These are phyloP conservation scores for Drosophila arizonae DNA, from an alignment of 1,140 invertebrate species.

Conservation along the genomic window DNA sequence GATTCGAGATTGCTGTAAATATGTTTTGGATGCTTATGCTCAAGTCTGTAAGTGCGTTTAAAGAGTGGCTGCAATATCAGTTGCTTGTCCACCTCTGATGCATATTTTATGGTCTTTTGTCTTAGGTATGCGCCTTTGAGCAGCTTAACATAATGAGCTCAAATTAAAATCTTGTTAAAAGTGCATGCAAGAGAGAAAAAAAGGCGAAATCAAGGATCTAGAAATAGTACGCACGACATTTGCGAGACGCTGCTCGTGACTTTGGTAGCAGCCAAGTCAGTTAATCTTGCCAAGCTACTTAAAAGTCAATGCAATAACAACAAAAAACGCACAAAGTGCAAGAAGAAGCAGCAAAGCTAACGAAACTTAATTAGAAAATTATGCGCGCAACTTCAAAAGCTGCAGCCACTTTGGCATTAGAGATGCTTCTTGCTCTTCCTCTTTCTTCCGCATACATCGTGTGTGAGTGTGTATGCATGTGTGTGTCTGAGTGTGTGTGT, in stretches of 20 bases:
- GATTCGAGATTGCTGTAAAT: too few species aligned
- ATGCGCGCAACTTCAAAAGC: slow-evolving; percentile 75
- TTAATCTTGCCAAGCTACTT: slow-evolving; percentile 76
- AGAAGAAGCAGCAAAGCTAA: slow-evolving; percentile 35
- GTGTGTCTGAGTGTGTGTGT: not conserved
- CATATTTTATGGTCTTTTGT: slow-evolving; percentile 12
- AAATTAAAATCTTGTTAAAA: slow-evolving; percentile 76
- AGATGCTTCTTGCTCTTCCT: slow-evolving; percentile 40
- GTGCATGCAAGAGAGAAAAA: slow-evolving; percentile 42
- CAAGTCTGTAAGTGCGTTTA: not conserved
- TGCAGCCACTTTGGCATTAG: slow-evolving; percentile 60
- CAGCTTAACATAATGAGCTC: slow-evolving; percentile 67
- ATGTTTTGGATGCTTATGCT: not conserved
- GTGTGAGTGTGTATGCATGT: not conserved
- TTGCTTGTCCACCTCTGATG: slow-evolving; percentile 14
- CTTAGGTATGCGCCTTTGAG: slow-evolving; percentile 47
- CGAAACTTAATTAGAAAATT: slow-evolving; percentile 78
- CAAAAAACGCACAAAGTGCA: slow-evolving; percentile 59
- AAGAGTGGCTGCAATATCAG: not conserved
- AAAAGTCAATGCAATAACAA: slow-evolving; percentile 74
- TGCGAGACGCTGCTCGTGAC: slow-evolving; percentile 14
- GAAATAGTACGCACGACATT: slow-evolving; percentile 25
- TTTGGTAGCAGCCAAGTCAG: slow-evolving; percentile 42
- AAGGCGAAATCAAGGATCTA: slow-evolving; percentile 14
- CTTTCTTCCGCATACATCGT: not conserved